Base-by-base conservation (phyloP, 2,888 invertebrate genomes). In the Oxyteleia sp. region DNA sequence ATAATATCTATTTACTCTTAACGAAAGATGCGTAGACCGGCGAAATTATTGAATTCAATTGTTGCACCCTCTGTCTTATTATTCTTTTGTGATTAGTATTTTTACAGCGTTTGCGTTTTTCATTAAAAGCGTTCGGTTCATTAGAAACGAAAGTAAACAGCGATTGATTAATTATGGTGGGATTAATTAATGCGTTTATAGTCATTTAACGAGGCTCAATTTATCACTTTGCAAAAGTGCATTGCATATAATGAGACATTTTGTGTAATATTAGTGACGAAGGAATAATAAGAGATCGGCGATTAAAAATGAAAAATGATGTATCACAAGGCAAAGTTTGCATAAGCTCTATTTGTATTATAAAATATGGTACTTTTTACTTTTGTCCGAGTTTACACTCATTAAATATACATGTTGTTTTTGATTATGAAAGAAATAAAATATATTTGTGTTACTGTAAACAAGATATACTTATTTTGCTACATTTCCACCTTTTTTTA, bases 371-470 rank as follows among this genome's bases (percentile, higher is more conserved):
- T 53, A 63, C 59, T 53, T 74, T 74, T 74, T 72, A 61, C 75
- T 63, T 74, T 66, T 23, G 57, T 57, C 75, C 64, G 38, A 75
- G 49, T 75, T 75, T 64, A 75, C 57, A 75, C 38, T 75, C 41
- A 66, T 66, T 57, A 13, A 55, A 75, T 66, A 75, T 66, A 75
- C 66, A 64, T 75, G 26, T 75, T 75, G 66, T 57, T 66, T 75
- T 75, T 53, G 64, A 75, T 64, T 75, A 74, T 63, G 23, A 66
- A 75, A 72, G 66, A 66, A 75, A 75, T 75, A 66, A 75, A 64
- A 75, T 75, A 75, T 75, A 75, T 75, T 75, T 75, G 75, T 75
- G 75, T 75, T 75, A 75, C 64, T 63, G 75, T 75, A 64, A 71
- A 38, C 32, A 4, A 59, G 8, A 3, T 43, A 13, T 13, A 13